Conservation (phyloP, 2,113 vertebrate species). For the Anguilla rostrata region DNA sequence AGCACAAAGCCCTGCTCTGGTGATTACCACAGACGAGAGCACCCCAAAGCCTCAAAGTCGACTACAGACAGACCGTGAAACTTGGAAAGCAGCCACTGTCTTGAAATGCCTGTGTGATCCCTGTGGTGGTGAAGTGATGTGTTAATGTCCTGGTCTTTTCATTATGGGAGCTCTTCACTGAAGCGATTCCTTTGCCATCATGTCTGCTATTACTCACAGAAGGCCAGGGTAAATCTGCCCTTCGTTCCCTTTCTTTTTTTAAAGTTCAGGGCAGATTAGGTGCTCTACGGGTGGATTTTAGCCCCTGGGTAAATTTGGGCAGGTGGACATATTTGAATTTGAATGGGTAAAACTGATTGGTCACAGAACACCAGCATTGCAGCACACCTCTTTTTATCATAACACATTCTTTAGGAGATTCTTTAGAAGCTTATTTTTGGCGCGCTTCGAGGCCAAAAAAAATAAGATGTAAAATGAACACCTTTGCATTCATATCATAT, state of each 20-base stretch:
- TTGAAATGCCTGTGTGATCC: not conserved
- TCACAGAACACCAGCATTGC: not conserved
- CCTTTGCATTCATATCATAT: not conserved
- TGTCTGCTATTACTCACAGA: not conserved
- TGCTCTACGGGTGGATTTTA: not conserved
- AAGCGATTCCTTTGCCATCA: not conserved
- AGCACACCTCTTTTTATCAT: not conserved
- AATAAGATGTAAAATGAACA: not conserved
- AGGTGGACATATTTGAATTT: not conserved
- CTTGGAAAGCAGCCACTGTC: conserved; percentile 21
- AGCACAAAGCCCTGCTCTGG: conserved; percentile 33
- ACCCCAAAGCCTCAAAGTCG: conserved; percentile 46
- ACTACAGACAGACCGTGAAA: conserved; percentile 40
- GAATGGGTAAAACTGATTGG: not conserved
- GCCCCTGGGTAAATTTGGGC: not conserved
- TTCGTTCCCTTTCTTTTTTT: not conserved
- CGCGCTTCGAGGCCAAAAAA: not conserved
- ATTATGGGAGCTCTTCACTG: not conserved
- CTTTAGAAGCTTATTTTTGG: not conserved
- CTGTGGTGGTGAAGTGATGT: conserved; percentile 8
- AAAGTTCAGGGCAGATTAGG: not conserved
- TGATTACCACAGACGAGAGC: conserved; percentile 45
- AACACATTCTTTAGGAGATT: not conserved
- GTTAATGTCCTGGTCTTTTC: conserved; percentile 19
- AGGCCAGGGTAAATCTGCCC: not conserved